Percentiles rank a stretch among this genome's conserved stretches.
These are phyloP conservation scores for Astyanax mexicanus DNA, from an alignment of 2,797 vertebrate genomes.

Conservation along the genomic window DNA sequence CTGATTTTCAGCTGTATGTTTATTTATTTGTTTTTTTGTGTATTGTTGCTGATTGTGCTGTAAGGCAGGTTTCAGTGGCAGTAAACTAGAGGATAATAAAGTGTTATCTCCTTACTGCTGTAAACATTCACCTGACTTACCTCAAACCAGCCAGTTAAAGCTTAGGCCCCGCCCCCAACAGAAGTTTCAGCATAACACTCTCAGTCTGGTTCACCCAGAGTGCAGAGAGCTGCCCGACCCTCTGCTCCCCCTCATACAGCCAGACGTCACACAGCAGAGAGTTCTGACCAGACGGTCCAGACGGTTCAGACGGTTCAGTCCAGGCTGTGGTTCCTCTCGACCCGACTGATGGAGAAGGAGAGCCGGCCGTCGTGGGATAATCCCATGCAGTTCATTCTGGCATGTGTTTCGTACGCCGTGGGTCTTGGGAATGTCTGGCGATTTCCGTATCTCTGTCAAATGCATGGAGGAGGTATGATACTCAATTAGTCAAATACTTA, in stretches of 20 bases:
- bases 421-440: constrained; percentile 97
- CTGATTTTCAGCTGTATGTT: too few species aligned
- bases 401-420: constrained; percentile 92
- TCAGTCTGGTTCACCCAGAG: constrained; percentile 68
- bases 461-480: constrained; percentile 93
- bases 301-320: neutral
- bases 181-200: constrained; percentile 70
- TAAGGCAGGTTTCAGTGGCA: neutral
- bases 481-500: neutral
- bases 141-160: constrained; percentile 30
- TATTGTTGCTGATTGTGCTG: too few species aligned
- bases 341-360: constrained; percentile 75
- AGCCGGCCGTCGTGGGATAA: constrained; percentile 85
- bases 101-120: neutral
- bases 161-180: constrained; percentile 50
- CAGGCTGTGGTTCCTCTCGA: constrained; percentile 12
- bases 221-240: constrained; percentile 57
- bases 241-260: constrained; percentile 7
- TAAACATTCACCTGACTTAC: constrained; percentile 66
- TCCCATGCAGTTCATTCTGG: constrained; percentile 88
- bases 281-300: neutral
- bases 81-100: neutral
- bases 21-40: too few species aligned
- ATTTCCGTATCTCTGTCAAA: constrained; percentile 95
- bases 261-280: neutral